Evolutionary conservation across 2,888 invertebrate genomes (phyloP), one percentile per base, ranked within the genome.

Genomic region (Agrotis segetum): DNA sequence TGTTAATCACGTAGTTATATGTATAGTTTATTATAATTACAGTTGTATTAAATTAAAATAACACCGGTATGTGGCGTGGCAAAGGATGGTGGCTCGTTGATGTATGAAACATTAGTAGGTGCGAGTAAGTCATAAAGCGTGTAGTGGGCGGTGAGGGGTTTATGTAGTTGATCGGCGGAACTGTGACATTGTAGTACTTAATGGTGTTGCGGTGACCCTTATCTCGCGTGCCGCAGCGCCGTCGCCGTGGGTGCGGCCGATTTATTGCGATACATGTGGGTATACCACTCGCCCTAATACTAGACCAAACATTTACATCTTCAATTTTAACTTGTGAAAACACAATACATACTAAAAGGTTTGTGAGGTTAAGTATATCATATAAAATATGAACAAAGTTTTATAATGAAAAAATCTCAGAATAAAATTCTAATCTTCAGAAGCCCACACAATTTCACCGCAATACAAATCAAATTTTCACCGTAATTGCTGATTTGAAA

Each of bases 1-100:
- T 96, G 95, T 95, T 96, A 96, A 96, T 96, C 94, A 93, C 92
- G 90, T 90, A 94, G 93, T 94, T 93, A 92, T 92, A 40, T 40
- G 40, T 40, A 90, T 92, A 90, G 92, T 92, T 91, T 92, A 93
- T 91, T 92, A 90, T 87, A 86, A 84, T 86, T 87, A 86, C 74
- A 75, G 73, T 84, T 72, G 80, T 85, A 82, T 87, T 84, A n/a
- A 74, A 84, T 87, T 84, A 63, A 78, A 88, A 86, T 77, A 77
- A 82, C 59, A 80, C 82, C 82, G 49, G 71, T 77, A 70, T 77
- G 56, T 60, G 60, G 34, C 44, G 60, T 62, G 62, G 53, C 46
- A 69, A 66, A 67, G 17, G 65, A 70, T 55, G 50, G 49, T 68
- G 55, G 63, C 50, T 77, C 58, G 61, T 68, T 80, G 74, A 73